Evolutionary conservation across 2,888 invertebrate genomes (phyloP), one percentile per base, ranked within the genome.

Genomic region (Gastrophysa polygoni): DNA sequence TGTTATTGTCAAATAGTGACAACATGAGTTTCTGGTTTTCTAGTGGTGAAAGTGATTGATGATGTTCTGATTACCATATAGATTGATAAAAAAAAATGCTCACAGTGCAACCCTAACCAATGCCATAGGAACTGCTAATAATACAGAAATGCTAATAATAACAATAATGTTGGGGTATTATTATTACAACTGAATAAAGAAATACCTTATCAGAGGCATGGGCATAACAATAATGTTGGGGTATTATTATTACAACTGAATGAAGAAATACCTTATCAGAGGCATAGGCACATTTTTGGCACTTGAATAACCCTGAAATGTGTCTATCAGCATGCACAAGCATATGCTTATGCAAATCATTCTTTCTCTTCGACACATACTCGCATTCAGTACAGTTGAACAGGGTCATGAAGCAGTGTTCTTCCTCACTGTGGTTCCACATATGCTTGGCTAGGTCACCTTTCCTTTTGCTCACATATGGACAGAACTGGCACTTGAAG

Each of bases 261-360:
- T n/a, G n/a, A n/a, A n/a, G n/a, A 46, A 8, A 56, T 24, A 68
- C 62, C 49, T 64, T 68, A 29, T 68, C 67, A 5, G 70, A 63
- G 18, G 68, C 66, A 51, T 70, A 73, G 7, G 62, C 46, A 48
- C 73, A 73, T 49, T 73, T 73, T 24, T 54, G 50, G 34, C 73
- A 73, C 56, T 73, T 73, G 28, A 69, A 71, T 28, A 68, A 57
- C 1, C 68, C 71, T 6, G 64, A 51, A 6, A 68, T 51, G 18
- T 64, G 49, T 46, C 67, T 64, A 47, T 73, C 73, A 43, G 70
- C 66, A 54, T 73, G 73, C 10, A 71, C 58, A 14, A 72, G 54
- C 56, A 69, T 71, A 50, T 73, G 73, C 32, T 71, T 73, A 34
- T 73, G 68, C 14, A 73, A 58, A 60, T 72, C 73, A 48, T 73